Evolutionary conservation across 2,797 vertebrate species (phyloP).

Genomic region (Pyrocephalus nanus): DNA sequence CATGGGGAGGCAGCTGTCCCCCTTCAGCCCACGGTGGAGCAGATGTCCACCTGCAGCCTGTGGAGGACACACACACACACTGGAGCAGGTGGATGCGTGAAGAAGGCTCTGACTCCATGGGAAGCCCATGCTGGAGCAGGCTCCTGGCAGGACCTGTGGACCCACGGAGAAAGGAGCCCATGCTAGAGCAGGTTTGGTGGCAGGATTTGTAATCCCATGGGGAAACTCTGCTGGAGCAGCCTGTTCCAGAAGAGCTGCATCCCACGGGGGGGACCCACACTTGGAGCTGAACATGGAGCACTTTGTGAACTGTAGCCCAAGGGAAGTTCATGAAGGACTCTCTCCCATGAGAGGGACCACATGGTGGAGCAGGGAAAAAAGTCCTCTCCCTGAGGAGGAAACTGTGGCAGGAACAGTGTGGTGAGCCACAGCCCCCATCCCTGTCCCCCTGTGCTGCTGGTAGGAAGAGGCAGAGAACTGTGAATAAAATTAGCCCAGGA

Average conservation of each 20-base stretch:
- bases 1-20: background rate
- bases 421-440: background rate
- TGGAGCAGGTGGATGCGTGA: background rate
- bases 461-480: background rate
- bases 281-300: background rate
- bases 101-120: background rate
- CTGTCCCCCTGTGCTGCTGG: background rate
- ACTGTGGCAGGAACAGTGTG: background rate
- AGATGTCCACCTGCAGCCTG: background rate
- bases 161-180: background rate
- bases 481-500: background rate
- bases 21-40: background rate
- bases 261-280: background rate
- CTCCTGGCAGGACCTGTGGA: background rate
- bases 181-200: background rate
- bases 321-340: background rate
- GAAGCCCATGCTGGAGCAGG: background rate
- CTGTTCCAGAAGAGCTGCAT: background rate
- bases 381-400: background rate
- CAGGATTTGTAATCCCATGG: fast-evolving
- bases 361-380: background rate
- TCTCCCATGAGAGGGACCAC: background rate
- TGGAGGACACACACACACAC: background rate
- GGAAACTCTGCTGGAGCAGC: background rate
- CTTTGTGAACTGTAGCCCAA: background rate